Evolutionary conservation across 2,888 invertebrate species (phyloP).

Genomic region (Eulithis testata): DNA sequence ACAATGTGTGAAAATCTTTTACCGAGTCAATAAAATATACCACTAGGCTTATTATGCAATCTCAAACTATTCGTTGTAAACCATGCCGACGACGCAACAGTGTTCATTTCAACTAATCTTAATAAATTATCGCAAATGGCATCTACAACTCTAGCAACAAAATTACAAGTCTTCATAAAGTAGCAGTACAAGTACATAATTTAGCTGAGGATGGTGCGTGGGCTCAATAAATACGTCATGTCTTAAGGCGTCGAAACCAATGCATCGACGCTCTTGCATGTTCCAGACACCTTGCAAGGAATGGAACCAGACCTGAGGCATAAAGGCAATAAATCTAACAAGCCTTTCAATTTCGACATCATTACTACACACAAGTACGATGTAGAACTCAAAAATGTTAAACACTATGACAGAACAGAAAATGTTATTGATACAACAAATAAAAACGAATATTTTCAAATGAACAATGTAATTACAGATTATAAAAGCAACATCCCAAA

Average conservation of each 20-base stretch:
- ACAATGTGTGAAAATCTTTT: constrained; percentile 6
- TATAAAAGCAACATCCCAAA: constrained; percentile 47
- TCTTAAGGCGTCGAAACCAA: constrained; percentile 68
- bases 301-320: constrained; percentile 70
- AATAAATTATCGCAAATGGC: constrained; percentile 34
- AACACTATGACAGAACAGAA: constrained; percentile 3
- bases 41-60: constrained; percentile 13
- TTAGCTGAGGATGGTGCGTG: constrained; percentile 45
- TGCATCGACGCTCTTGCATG: constrained; percentile 53
- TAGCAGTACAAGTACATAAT: constrained; percentile 42
- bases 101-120: constrained; percentile 28
- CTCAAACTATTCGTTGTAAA: constrained; percentile 16
- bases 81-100: constrained; percentile 16
- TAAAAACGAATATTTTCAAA: constrained; percentile 33
- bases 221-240: constrained; percentile 67
- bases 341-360: constrained; percentile 63
- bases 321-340: constrained; percentile 74
- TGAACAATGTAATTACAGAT: constrained; percentile 49
- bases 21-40: background rate
- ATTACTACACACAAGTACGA: constrained; percentile 56
- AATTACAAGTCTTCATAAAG: constrained; percentile 46
- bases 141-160: constrained; percentile 39
- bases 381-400: background rate
- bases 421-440: constrained; percentile 35
- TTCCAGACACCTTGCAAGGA: constrained; percentile 68